phyloP scores from a whole-genome alignment of 2,797 vertebrate genomes.

The Tolypeutes matacus region DNA sequence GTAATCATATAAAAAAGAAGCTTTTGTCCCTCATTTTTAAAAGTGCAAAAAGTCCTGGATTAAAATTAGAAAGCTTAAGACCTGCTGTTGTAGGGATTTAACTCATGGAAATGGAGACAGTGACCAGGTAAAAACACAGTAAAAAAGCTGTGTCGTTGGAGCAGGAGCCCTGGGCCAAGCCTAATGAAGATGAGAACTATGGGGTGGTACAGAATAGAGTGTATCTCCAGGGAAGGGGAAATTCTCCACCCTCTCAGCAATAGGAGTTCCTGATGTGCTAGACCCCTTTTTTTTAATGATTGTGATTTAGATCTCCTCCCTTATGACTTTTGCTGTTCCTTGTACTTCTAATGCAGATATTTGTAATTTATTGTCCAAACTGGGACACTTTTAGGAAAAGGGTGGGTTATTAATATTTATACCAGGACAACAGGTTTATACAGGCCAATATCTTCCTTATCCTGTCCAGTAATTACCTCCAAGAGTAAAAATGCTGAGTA shows the following conservation, averaged over 20 bases:
- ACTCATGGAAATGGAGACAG: not conserved
- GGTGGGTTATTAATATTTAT: not conserved
- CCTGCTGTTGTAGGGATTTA: not conserved
- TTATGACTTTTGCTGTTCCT: not conserved
- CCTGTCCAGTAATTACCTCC: not conserved
- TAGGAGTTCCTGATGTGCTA: not conserved
- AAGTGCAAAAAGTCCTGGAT: not conserved
- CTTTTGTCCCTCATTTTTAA: not conserved
- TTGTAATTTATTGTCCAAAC: too few relatives aligned
- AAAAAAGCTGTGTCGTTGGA: not conserved
- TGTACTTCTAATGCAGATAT: too few relatives aligned
- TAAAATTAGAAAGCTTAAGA: not conserved
- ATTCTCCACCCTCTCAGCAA: not conserved
- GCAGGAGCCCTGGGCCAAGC: too few relatives aligned
- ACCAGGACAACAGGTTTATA: not conserved
- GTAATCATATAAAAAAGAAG: not conserved
- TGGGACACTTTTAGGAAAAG: not conserved
- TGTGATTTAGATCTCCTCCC: not conserved
- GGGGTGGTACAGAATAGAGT: not conserved
- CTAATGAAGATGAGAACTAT: not conserved
- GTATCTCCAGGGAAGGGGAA: not conserved
- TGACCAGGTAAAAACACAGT: not conserved
- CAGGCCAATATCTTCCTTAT: not conserved
- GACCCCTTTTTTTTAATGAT: not conserved
- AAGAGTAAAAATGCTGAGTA: not conserved